phyloP scores from a whole-genome alignment of 2,113 vertebrate genomes.

The Ceuthmochares aereus region DNA sequence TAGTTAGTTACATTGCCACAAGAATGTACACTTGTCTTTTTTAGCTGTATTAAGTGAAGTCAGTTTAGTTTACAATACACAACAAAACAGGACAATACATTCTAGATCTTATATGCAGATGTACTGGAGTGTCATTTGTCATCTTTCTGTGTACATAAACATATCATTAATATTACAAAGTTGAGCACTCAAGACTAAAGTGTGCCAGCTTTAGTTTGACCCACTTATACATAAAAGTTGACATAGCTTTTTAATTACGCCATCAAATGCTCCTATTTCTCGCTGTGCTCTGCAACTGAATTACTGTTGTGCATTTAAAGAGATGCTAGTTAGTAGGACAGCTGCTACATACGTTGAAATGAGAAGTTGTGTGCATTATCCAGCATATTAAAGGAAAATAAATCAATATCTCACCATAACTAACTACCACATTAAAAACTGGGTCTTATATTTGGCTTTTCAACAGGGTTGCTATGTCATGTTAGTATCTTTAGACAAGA shows the following conservation, averaged over 20 bases:
- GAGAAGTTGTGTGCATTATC: background rate
- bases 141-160: background rate
- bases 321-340: background rate
- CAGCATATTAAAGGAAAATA: background rate
- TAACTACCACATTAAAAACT: background rate
- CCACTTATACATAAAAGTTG: background rate
- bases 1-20: background rate
- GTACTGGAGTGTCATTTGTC: background rate
- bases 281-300: background rate
- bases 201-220: background rate
- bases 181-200: background rate
- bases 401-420: background rate
- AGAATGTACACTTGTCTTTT: background rate
- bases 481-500: background rate
- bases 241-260: background rate
- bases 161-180: background rate
- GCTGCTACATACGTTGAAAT: background rate
- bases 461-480: background rate
- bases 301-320: background rate
- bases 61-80: background rate
- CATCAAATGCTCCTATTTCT: background rate
- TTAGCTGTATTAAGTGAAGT: background rate
- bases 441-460: rapidly evolving
- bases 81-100: background rate
- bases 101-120: background rate